These are phyloP conservation scores for Drosophila ohnishii DNA, from an alignment of 1,140 invertebrate genomes.

Conservation along the genomic window DNA sequence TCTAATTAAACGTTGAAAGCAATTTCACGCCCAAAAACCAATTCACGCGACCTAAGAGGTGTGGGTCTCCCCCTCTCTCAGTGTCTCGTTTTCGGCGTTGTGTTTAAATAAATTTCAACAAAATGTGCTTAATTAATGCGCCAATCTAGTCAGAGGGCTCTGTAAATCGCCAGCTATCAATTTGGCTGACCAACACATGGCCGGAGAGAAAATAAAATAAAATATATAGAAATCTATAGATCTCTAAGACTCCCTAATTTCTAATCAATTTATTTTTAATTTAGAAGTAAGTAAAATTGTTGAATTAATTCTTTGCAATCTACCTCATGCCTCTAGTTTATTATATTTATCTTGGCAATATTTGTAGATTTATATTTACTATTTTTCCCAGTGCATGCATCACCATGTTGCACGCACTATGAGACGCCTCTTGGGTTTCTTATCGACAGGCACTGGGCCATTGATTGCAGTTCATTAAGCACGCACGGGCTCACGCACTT, in stretches of 20 bases:
- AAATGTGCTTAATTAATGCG: slow-evolving; percentile 74
- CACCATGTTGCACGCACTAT: slow-evolving; percentile 71
- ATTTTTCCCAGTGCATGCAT: slow-evolving; percentile 22
- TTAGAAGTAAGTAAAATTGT: no score
- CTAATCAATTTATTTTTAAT: no score
- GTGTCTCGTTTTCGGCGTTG: slow-evolving; percentile 14
- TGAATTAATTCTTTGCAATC: not conserved
- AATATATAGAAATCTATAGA: not conserved
- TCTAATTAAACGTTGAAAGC: slow-evolving; percentile 67
- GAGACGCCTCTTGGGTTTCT: slow-evolving; percentile 60
- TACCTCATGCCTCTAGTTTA: no score
- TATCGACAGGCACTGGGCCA: slow-evolving; percentile 67
- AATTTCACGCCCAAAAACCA: slow-evolving; percentile 52
- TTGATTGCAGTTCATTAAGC: slow-evolving; percentile 81
- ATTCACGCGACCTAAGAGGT: slow-evolving; percentile 27
- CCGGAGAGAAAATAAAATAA: not conserved
- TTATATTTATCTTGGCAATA: not conserved
- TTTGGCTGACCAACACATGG: slow-evolving; percentile 7
- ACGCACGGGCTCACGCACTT: slow-evolving; percentile 62
- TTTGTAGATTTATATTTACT: not conserved
- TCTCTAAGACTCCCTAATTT: not conserved
- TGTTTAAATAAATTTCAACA: slow-evolving; percentile 73
- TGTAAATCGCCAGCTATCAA: slow-evolving; percentile 58
- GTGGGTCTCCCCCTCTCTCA: not conserved
- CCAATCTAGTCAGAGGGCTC: slow-evolving; percentile 32